These are phyloP conservation scores for Mus caroli DNA, from an alignment of 2,797 vertebrate species.

Conservation along the genomic window DNA sequence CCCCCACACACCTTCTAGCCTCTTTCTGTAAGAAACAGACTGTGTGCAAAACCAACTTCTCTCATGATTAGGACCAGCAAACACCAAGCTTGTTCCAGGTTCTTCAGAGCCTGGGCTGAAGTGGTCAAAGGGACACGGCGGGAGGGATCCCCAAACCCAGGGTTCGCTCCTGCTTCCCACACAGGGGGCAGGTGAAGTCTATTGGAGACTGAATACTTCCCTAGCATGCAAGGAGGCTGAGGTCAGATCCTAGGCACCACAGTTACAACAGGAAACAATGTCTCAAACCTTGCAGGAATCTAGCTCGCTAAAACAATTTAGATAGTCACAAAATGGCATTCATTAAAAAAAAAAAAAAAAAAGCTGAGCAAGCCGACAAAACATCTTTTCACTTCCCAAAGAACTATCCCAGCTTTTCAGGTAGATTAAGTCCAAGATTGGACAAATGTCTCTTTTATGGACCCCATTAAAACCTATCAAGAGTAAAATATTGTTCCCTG, in stretches of 20 bases:
- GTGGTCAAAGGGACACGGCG: not conserved
- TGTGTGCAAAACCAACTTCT: not conserved
- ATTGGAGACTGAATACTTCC: not conserved
- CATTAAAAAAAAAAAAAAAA: not conserved
- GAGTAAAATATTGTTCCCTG: not conserved
- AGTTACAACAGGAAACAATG: not conserved
- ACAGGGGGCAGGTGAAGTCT: not conserved
- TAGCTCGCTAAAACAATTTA: not conserved
- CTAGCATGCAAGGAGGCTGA: not conserved
- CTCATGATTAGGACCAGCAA: not conserved
- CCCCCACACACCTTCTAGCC: not conserved
- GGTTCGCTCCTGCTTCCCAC: not conserved
- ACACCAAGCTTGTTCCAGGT: not conserved
- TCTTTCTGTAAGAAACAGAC: not conserved
- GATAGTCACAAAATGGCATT: not conserved
- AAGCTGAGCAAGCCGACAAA: not conserved
- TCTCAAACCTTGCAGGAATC: not conserved
- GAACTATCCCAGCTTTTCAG: conserved; percentile 16
- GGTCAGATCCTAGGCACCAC: not conserved
- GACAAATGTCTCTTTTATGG: conserved; percentile 19
- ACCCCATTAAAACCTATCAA: conserved; percentile 1
- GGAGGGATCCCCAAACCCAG: not conserved
- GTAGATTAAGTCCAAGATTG: conserved; percentile 57
- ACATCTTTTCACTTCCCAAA: conserved; percentile 1
- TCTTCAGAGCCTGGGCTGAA: not conserved